Percentiles rank a stretch among this genome's conserved stretches.
Evolutionary conservation across 2,888 invertebrate species (phyloP).

Genomic region (Petrophora chlorosata): DNA sequence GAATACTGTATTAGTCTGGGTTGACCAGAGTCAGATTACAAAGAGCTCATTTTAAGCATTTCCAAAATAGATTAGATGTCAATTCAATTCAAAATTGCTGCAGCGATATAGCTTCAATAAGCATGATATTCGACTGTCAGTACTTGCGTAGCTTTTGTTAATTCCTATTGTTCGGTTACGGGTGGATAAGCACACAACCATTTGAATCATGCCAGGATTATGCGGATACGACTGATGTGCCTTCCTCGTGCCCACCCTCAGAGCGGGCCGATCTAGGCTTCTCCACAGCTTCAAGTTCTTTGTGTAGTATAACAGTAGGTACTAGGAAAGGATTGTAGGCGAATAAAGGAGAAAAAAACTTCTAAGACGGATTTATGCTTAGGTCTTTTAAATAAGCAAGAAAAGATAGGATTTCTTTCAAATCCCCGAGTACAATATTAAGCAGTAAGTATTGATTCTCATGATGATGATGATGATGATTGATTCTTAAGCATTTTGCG

Average conservation of each 20-base stretch:
- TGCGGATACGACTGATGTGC: neutral
- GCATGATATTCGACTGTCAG: neutral
- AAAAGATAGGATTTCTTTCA: no score
- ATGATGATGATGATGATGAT: no score
- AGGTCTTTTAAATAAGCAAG: no score
- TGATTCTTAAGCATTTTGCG: no score
- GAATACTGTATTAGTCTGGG: no score
- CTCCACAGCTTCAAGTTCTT: neutral
- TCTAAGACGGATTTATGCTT: no score
- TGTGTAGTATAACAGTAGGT: neutral
- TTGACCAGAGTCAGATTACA: no score
- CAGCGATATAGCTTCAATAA: neutral
- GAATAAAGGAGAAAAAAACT: neutral
- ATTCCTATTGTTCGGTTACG: conserved; percentile 10
- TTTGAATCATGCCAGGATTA: conserved; percentile 11
- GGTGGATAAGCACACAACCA: conserved; percentile 2
- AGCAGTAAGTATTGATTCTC: no score
- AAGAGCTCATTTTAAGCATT: no score
- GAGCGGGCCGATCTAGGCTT: conserved; percentile 5
- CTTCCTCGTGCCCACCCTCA: no score
- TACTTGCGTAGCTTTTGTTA: neutral
- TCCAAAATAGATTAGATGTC: no score
- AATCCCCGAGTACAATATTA: no score
- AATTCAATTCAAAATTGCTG: neutral
- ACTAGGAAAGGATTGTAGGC: neutral